phyloP scores from a whole-genome alignment of 2,797 vertebrate genomes.

The Balearica regulorum region DNA sequence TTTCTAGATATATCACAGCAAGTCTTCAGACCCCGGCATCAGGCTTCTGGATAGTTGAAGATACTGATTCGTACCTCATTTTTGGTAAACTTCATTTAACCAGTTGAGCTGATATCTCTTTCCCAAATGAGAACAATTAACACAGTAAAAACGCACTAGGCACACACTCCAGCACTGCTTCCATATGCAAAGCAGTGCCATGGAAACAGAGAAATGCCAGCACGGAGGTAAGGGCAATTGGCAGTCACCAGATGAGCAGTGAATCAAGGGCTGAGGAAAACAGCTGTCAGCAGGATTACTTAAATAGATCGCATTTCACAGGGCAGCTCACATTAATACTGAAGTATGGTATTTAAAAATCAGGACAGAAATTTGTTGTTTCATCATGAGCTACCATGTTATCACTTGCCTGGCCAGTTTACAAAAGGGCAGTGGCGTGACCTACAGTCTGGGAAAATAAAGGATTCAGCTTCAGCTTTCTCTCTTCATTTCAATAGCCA shows the following conservation, averaged over 20 bases:
- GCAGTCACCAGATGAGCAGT: slow-evolving; percentile 53
- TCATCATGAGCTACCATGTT: neutral
- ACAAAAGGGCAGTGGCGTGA: neutral
- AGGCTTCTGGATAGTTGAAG: neutral
- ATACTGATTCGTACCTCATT: neutral
- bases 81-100: slow-evolving; percentile 38
- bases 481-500: neutral
- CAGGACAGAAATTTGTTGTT: neutral
- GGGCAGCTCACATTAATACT: neutral
- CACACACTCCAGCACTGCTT: slow-evolving; percentile 19
- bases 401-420: neutral
- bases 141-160: neutral
- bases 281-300: slow-evolving; percentile 62
- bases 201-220: slow-evolving; percentile 63
- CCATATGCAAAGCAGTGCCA: slow-evolving; percentile 64
- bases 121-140: slow-evolving; percentile 47
- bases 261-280: slow-evolving; percentile 47
- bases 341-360: neutral
- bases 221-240: neutral
- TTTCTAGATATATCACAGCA: neutral
- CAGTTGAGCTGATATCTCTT: slow-evolving; percentile 3
- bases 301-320: slow-evolving; percentile 20
- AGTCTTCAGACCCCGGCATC: neutral
- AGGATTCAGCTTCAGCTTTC: neutral
- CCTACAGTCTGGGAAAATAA: neutral